phyloP scores from a whole-genome alignment of 2,888 invertebrate species.

The Copidosoma aretas region DNA sequence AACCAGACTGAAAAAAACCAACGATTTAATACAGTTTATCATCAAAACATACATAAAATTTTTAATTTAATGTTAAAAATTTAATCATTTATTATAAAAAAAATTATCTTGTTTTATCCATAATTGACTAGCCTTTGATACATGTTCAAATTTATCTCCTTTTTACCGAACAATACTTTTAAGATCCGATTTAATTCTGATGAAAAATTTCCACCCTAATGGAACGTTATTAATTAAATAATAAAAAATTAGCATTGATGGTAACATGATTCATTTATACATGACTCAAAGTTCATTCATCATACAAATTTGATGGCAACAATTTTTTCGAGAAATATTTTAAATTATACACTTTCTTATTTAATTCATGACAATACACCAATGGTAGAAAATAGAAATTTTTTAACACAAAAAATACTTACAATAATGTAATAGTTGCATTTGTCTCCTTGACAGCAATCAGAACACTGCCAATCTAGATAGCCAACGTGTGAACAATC shows the following conservation, averaged over 20 bases:
- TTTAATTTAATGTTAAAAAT: slow-evolving; percentile 1
- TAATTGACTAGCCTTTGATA: not conserved
- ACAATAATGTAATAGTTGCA: slow-evolving; percentile 96
- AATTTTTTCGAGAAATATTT: not conserved
- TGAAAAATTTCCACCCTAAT: too few relatives aligned
- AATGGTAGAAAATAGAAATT: not conserved
- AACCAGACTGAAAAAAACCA: slow-evolving; percentile 49
- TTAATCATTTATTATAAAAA: not conserved
- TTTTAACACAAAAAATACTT: slow-evolving; percentile 63
- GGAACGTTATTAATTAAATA: too few relatives aligned
- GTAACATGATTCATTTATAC: not conserved
- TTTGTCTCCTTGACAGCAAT: slow-evolving; percentile 94
- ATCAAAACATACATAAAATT: not conserved
- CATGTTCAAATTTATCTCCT: not conserved
- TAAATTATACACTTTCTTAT: not conserved
- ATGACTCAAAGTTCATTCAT: not conserved
- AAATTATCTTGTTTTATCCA: not conserved
- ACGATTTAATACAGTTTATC: slow-evolving; percentile 5
- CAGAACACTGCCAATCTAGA: slow-evolving; percentile 94
- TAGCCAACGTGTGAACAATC: slow-evolving; percentile 92
- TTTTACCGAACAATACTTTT: too few relatives aligned
- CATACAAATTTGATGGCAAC: too few relatives aligned
- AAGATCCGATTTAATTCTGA: too few relatives aligned
- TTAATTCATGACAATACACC: too few relatives aligned
- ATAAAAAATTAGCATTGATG: too few relatives aligned